A percentile compares a stretch with the other conserved stretches of the same genome.
Evolutionary conservation across 2,888 invertebrate genomes (phyloP).

Genomic region (Arrhopalites spinosus): DNA sequence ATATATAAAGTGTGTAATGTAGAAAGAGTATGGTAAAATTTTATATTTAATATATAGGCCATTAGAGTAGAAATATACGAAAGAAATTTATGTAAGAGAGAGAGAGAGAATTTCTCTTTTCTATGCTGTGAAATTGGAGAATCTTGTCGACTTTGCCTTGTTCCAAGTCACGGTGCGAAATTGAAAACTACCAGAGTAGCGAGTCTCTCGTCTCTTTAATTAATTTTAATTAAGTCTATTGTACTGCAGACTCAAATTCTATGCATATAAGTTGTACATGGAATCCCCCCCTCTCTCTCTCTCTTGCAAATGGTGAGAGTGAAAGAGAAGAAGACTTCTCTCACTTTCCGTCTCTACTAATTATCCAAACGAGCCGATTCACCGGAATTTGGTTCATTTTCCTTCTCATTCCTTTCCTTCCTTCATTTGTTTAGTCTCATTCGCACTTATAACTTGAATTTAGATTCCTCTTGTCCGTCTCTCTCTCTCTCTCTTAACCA

Average conservation of each 20-base stretch:
- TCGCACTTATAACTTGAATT: conserved; percentile 7
- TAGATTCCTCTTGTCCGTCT: conserved; percentile 2
- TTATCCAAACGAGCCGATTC: conserved; percentile 39
- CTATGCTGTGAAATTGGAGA: conserved; percentile 9
- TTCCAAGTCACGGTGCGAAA: neutral
- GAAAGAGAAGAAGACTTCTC: conserved; percentile 26
- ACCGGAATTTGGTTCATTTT: conserved; percentile 24
- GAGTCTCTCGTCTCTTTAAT: conserved; percentile 50
- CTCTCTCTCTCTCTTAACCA: neutral
- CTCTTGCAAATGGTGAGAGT: conserved; percentile 3
- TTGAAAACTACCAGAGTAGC: conserved; percentile 30
- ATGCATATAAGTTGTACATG: conserved; percentile 19
- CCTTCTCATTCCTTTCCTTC: neutral
- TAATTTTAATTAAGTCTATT: conserved; percentile 56
- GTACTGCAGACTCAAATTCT: conserved; percentile 22
- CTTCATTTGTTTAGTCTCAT: conserved; percentile 21
- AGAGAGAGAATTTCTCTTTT: neutral
- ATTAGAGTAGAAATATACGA: neutral
- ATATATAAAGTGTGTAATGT: neutral
- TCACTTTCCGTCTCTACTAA: conserved; percentile 15
- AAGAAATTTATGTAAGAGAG: neutral
- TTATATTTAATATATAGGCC: conserved; percentile 1
- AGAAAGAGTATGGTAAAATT: neutral
- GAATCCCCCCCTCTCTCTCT: neutral
- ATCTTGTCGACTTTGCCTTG: conserved; percentile 6